Evolutionary conservation across 2,797 vertebrate species (phyloP).

Genomic region (Phoxinus dragarum): DNA sequence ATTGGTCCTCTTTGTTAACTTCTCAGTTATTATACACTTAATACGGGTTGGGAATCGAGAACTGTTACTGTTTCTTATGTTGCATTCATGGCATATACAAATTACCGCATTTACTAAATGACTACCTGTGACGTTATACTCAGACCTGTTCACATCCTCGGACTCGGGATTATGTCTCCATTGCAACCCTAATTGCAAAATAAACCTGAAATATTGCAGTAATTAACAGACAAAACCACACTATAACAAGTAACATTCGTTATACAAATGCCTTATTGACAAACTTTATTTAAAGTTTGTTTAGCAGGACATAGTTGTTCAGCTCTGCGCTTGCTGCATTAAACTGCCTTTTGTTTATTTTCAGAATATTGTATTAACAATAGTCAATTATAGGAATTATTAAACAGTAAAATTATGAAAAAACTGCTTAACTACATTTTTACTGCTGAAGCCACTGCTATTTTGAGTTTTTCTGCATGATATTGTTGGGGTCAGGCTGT

Average conservation of each 20-base stretch:
- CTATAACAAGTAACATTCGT: neutral
- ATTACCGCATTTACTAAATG: neutral
- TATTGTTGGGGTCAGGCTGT: neutral
- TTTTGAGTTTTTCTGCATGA: neutral
- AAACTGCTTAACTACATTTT: neutral
- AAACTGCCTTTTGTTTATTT: neutral
- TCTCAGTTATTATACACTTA: neutral
- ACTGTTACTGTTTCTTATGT: constrained; percentile 1
- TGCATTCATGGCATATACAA: neutral
- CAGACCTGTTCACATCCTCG: neutral
- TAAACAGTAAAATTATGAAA: neutral
- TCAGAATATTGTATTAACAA: neutral
- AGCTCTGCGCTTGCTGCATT: neutral
- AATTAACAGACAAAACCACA: neutral
- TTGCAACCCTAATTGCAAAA: neutral
- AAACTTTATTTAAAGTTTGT: neutral
- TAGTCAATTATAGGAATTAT: neutral
- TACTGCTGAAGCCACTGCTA: neutral
- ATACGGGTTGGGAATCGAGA: neutral
- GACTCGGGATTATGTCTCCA: neutral
- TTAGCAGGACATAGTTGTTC: neutral
- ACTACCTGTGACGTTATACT: neutral
- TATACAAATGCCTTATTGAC: neutral
- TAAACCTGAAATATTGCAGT: neutral
- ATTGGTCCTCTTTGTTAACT: neutral